phyloP scores from a whole-genome alignment of 2,888 invertebrate species.

The Drosophila borealis region DNA sequence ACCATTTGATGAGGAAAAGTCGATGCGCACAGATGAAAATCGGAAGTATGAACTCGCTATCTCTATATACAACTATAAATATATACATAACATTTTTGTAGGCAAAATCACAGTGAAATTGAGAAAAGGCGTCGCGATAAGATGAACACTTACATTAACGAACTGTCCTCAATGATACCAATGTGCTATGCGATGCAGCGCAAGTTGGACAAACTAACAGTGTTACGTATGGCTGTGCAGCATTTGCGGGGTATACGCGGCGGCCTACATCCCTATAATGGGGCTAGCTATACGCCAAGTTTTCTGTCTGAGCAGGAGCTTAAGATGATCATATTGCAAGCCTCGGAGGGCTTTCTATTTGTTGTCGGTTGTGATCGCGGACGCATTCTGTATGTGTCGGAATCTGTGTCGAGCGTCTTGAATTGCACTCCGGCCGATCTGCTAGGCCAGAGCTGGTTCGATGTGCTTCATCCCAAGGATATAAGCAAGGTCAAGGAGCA shows the following conservation, averaged over 20 bases:
- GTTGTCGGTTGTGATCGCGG: constrained; percentile 97
- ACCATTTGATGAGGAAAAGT: constrained; percentile 89
- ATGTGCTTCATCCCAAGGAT: constrained; percentile 97
- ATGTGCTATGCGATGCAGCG: constrained; percentile 97
- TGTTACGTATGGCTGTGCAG: constrained; percentile 96
- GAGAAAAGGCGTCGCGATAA: constrained; percentile 97
- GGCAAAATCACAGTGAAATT: constrained; percentile 98
- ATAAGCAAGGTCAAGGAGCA: constrained; percentile 98
- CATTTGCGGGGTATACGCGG: constrained; percentile 93
- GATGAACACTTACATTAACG: constrained; percentile 97
- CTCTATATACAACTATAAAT: background rate
- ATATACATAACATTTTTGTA: constrained; percentile 79
- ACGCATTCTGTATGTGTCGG: constrained; percentile 94
- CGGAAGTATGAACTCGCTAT: constrained; percentile 87
- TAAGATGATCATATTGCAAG: constrained; percentile 93
- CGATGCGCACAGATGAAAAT: constrained; percentile 88
- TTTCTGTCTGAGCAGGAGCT: constrained; percentile 95
- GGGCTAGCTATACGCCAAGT: constrained; percentile 91
- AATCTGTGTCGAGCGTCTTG: constrained; percentile 92
- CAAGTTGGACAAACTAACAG: constrained; percentile 96
- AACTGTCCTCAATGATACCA: constrained; percentile 95
- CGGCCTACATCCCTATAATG: constrained; percentile 90
- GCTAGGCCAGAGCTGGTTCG: constrained; percentile 96
- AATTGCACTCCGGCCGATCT: constrained; percentile 94
- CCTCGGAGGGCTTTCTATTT: constrained; percentile 95